Base-by-base conservation (phyloP, 1,140 invertebrate species). In the Pseudachorutes palmiensis region DNA sequence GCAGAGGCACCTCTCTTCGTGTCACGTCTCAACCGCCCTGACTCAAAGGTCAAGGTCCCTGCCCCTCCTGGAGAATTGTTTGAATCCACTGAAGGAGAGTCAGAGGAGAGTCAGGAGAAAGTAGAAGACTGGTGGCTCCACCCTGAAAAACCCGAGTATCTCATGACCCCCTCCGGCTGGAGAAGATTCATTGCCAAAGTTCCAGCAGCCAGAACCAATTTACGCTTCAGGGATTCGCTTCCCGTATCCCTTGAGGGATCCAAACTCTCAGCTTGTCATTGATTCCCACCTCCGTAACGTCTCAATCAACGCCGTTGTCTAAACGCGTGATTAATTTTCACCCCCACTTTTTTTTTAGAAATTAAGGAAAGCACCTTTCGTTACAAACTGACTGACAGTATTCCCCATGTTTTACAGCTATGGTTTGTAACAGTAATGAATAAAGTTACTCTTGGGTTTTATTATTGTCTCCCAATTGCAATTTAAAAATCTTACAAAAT, bases 161-260 rank as follows among this genome's bases (percentile, higher is more conserved):
- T 63, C 41, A 3, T 63, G 32, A 14, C 61, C 3, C 9, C 9
- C 61, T 14, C 2, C 31, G 2, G 51, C 9, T 22, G 5, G 12
- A 14, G 51, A 19, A 5, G 24, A 24, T 55, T 19, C 36, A 22
- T 45, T 36, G 2, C 61, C 33, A 45, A 14, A 36, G n/a, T 63
- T 63, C 45, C 61, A 63, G 26, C 61, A 63, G 24, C 61, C 61
- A 3, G 61, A 63, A 48, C 61, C 61, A 2, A 48, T 26, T 5
- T 32, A 45, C 41, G 31, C 61, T 16, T 31, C 61, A 3, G 61
- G 61, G 2, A 63, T 63, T 26, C 61, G 61, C 2, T 63, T 63
- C 36, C 61, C 61, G 5, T 61, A 31, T 61, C 59, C 59, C 5
- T 14, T 63, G 14, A 63, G 16, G 14, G 61, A 63, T 32, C 61